Evolutionary conservation across 2,113 vertebrate genomes (phyloP), one percentile per base, ranked within the genome.

Genomic region (Serilophus lunatus): DNA sequence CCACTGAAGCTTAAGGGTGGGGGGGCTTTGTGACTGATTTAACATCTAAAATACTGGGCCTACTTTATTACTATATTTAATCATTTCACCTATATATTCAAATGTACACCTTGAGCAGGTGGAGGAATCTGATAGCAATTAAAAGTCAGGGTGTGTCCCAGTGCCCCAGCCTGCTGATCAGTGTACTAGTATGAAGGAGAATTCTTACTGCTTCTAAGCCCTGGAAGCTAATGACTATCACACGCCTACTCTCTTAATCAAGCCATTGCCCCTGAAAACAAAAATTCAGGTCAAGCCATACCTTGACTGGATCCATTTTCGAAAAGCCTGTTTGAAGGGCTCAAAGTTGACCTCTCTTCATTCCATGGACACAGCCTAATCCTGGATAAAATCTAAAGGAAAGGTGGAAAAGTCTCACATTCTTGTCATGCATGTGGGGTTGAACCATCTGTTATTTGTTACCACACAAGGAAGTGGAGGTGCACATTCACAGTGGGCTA

Each of bases 131-230:
- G 45, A 53, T 17, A 50, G 54, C 29, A 36, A 92, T 68, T 93
- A 69, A 83, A 74, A 66, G n/a, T 12, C 64, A 81, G 72, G 94
- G 93, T 80, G 93, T 84, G 88, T 78, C 93, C 31, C 81, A 84
- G 93, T 84, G 88, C 75, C 93, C 31, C 81, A 84, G 33, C 38
- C 82, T 84, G 75, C 85, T 78, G 28, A 53, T 88, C 69, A n/a
- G 38, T 3, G 0, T 53, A 19, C 72, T 82, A 8, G 78, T 63
- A 86, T 64, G 86, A 42, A 94, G 87, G 33, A 93, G 65, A 74
- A 78, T 82, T 93, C 89, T 74, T 61, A 24, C 33, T 72, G 15
- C 47, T 36, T 29, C 81, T 47, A 69, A 71, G 49, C 45, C 40
- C 40, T 28, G 40, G 80, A 45, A 92, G 40, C 20, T 85, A 69